phyloP scores from a whole-genome alignment of 2,797 vertebrate species.

The Spea hammondii region DNA sequence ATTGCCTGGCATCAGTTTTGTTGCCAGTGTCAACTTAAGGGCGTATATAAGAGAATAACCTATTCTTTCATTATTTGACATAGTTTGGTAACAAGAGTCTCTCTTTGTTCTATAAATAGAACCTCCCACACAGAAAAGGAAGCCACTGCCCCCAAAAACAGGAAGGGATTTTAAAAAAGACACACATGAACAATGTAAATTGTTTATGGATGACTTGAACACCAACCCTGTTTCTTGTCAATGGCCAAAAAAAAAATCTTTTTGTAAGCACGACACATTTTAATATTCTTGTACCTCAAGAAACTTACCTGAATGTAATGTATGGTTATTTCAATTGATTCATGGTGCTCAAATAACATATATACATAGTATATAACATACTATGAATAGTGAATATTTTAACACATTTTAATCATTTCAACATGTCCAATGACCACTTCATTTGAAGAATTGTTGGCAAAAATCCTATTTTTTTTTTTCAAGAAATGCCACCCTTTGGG shows the following conservation, averaged over 20 bases:
- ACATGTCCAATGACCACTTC: too few species aligned
- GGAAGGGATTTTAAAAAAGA: conserved; percentile 31
- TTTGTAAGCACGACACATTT: background rate
- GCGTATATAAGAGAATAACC: background rate
- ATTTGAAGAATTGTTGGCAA: too few species aligned
- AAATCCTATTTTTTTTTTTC: too few species aligned
- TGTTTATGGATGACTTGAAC: conserved; percentile 43
- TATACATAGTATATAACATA: too few species aligned
- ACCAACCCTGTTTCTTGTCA: conserved; percentile 30
- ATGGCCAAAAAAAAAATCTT: conserved; percentile 18
- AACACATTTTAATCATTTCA: too few species aligned
- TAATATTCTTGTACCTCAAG: background rate
- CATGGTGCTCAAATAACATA: too few species aligned
- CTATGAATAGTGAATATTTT: too few species aligned
- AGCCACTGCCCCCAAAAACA: conserved; percentile 42
- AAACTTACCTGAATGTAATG: too few species aligned
- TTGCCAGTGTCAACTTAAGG: background rate
- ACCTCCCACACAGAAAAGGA: conserved; percentile 32
- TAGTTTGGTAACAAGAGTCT: conserved; percentile 27
- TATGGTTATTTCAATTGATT: too few species aligned
- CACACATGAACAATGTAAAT: conserved; percentile 34
- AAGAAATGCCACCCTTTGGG: too few species aligned
- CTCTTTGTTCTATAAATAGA: conserved; percentile 43
- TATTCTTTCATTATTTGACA: conserved; percentile 24
- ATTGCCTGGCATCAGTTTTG: too few species aligned